Evolutionary conservation across 2,113 vertebrate species (phyloP).

Genomic region (Saguinus midas): DNA sequence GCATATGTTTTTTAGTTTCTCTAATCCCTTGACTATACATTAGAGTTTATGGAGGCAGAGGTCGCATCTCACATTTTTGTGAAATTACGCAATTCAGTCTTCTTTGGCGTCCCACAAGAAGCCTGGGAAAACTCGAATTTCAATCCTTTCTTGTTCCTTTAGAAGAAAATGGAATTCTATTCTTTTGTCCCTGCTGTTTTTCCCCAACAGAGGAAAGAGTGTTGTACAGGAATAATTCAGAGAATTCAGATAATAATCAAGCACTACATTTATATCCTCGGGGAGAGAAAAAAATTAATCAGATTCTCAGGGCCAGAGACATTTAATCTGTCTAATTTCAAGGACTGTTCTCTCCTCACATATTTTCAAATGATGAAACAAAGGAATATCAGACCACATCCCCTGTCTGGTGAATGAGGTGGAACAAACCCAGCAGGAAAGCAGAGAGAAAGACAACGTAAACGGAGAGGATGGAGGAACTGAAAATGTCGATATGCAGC

Average conservation of each 20-base stretch:
- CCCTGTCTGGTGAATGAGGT: background rate
- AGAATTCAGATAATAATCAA: background rate
- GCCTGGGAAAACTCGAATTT: constrained; percentile 60
- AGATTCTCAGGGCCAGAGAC: background rate
- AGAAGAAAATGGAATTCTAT: constrained; percentile 37
- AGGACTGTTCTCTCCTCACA: background rate
- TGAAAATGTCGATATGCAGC: background rate
- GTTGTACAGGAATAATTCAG: background rate
- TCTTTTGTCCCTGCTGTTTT: background rate
- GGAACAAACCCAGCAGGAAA: background rate
- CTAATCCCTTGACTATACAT: constrained; percentile 7
- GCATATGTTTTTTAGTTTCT: constrained; percentile 34
- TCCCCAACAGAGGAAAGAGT: background rate
- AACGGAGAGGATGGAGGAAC: background rate
- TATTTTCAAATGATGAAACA: background rate
- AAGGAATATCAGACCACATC: background rate
- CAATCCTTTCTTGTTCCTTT: constrained; percentile 28
- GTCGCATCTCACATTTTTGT: constrained; percentile 45
- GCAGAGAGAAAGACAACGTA: background rate
- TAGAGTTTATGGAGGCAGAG: background rate
- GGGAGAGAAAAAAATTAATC: background rate
- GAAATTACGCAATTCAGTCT: constrained; percentile 39
- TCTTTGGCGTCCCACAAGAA: constrained; percentile 31
- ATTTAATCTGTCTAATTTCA: background rate
- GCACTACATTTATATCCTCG: background rate